Base-by-base conservation (phyloP, 2,888 invertebrate species). In the Calameuta pallipes region DNA sequence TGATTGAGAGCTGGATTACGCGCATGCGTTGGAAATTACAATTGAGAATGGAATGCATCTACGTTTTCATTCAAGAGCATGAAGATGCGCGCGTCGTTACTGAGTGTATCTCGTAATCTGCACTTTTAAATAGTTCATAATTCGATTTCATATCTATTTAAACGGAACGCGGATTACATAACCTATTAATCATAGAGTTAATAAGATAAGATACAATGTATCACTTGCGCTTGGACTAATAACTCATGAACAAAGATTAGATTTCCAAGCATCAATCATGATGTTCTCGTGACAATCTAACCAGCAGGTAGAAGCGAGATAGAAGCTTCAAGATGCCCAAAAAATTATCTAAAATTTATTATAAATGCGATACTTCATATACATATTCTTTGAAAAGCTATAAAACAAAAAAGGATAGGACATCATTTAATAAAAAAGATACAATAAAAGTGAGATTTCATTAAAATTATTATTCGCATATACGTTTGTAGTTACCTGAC, bases 31-130 rank as follows among this genome's bases (percentile, higher is more conserved):
- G 9, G 56, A 56, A 56, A 56, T 23, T 56, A 23, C 15, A 56
- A 23, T 56, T 23, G 23, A 56, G 56, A 56, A 56, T 56, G 23
- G 9, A 56, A 56, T 56, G 56, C 56, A n/a, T 71, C 74, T 75
- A 79, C 73, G 76, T 76, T 73, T 81, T 80, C 81, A 81, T 81
- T 81, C 81, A 80, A 77, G 81, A 75, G 79, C 78, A 76, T 76
- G 13, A 78, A 35, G 77, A 9, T 79, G 81, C 81, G 81, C 78
- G 81, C 81, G 81, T 69, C 56, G 23, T 56, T 56, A 23, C 56
- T 56, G 23, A 56, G 56, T 56, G 56, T 2, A 56, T 71, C 3
- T 71, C 31, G 9, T 31, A 71, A 33, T 31, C 71, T 9, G 12
- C 71, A 33, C 1, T 71, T 71, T 71, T 34, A 33, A 71, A 30